Evolutionary conservation across 2,888 invertebrate species (phyloP).

Genomic region (Tromatobia lineatoria): DNA sequence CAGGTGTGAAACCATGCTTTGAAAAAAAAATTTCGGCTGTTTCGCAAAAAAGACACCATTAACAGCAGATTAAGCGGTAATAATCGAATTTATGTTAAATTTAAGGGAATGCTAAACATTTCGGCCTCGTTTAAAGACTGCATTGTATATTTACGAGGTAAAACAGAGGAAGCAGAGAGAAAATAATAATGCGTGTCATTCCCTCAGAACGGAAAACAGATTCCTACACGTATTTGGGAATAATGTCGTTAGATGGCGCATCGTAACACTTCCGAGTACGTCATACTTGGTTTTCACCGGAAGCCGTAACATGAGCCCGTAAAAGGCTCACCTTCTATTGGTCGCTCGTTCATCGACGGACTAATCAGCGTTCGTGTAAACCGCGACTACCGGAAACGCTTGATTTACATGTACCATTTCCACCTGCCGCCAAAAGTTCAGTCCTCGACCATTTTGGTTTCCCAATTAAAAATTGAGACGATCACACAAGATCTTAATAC

Average conservation of each 20-base stretch:
- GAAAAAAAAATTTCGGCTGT: no score
- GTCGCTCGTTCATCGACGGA: not conserved
- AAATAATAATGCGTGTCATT: no score
- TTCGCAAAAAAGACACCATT: no score
- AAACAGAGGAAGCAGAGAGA: no score
- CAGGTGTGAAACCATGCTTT: no score
- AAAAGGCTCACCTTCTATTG: not conserved
- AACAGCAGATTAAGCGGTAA: no score
- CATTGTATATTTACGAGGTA: no score
- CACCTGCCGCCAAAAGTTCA: constrained; percentile 58
- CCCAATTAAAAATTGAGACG: not conserved
- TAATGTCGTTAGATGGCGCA: constrained; percentile 13
- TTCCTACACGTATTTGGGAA: not conserved
- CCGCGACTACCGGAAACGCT: constrained; percentile 41
- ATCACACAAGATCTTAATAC: not conserved
- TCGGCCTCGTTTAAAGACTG: no score
- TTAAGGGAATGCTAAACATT: no score
- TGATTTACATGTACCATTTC: constrained; percentile 24
- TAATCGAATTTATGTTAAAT: no score
- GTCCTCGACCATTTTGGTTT: not conserved
- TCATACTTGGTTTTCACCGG: constrained; percentile 19
- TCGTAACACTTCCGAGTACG: constrained; percentile 2
- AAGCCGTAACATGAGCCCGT: not conserved
- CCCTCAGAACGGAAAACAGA: not conserved
- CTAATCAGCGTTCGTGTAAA: constrained; percentile 21